These are phyloP conservation scores for Colletes gigas DNA, from an alignment of 1,140 invertebrate species.

Conservation along the genomic window DNA sequence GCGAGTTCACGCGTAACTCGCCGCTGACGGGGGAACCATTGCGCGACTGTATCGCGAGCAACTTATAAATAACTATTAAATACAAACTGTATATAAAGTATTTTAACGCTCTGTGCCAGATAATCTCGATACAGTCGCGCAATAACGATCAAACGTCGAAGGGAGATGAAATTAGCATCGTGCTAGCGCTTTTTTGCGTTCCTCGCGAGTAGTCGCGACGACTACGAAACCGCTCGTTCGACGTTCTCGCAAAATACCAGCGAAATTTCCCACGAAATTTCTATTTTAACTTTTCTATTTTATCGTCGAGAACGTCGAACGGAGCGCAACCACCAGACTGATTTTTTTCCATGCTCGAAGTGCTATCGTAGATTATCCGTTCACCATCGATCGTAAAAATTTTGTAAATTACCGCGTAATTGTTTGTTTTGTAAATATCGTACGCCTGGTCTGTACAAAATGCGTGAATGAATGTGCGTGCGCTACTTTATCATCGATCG, in stretches of 20 bases:
- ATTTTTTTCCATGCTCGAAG: slow-evolving; percentile 57
- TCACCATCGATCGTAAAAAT: slow-evolving; percentile 41
- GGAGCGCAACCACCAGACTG: slow-evolving; percentile 65
- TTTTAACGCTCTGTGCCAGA: slow-evolving; percentile 49
- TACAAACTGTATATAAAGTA: slow-evolving; percentile 50
- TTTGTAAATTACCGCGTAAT: slow-evolving; percentile 69
- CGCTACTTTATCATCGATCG: slow-evolving; percentile 53
- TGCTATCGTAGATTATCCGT: slow-evolving; percentile 10
- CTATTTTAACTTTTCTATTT: background rate
- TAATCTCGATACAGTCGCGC: slow-evolving; percentile 47
- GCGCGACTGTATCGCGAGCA: slow-evolving; percentile 37
- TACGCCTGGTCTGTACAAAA: slow-evolving; percentile 70
- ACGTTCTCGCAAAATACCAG: background rate
- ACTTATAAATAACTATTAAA: slow-evolving; percentile 44
- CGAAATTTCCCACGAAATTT: background rate
- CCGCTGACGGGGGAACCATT: slow-evolving; percentile 1
- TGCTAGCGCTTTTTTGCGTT: slow-evolving; percentile 8
- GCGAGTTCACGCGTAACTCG: slow-evolving; percentile 4
- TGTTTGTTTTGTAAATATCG: slow-evolving; percentile 70
- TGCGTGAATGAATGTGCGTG: slow-evolving; percentile 49
- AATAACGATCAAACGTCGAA: background rate
- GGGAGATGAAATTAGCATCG: too few relatives aligned
- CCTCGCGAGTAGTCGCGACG: background rate
- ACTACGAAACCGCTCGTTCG: slow-evolving; percentile 10
- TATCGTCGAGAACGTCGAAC: background rate